Conservation (phyloP, 2,113 vertebrate species). For the Phocoena sinus region DNA sequence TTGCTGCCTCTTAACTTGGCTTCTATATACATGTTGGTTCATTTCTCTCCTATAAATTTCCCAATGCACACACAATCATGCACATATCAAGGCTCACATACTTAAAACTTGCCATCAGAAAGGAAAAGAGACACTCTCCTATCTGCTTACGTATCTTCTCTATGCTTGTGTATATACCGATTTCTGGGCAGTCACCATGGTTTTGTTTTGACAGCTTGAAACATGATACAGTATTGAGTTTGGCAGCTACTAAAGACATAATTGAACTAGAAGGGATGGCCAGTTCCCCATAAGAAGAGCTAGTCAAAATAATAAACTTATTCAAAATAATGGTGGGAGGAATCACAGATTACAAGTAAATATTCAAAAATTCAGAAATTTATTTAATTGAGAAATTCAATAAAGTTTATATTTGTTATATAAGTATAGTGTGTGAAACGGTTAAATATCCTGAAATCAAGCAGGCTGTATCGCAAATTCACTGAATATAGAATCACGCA, state of each 20-base stretch:
- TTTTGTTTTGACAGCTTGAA: neutral
- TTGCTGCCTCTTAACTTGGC: neutral
- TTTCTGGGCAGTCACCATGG: neutral
- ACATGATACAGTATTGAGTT: neutral
- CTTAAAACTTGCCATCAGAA: neutral
- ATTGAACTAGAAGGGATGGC: neutral
- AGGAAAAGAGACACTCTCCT: neutral
- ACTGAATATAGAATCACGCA: neutral
- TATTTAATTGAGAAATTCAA: neutral
- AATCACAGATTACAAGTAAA: neutral
- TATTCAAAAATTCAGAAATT: neutral
- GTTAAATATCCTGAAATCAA: neutral
- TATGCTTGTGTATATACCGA: neutral
- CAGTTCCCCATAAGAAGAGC: neutral
- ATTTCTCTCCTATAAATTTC: neutral
- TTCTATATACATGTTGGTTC: neutral
- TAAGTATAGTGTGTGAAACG: neutral
- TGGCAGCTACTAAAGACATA: neutral
- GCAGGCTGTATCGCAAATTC: neutral
- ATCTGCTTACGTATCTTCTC: neutral
- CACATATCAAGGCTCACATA: neutral
- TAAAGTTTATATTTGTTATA: neutral
- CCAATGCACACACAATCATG: neutral
- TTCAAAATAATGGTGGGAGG: neutral
- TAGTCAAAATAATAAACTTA: neutral